Evolutionary conservation across 1,140 invertebrate species (phyloP).

Genomic region (Neodiprion lecontei): DNA sequence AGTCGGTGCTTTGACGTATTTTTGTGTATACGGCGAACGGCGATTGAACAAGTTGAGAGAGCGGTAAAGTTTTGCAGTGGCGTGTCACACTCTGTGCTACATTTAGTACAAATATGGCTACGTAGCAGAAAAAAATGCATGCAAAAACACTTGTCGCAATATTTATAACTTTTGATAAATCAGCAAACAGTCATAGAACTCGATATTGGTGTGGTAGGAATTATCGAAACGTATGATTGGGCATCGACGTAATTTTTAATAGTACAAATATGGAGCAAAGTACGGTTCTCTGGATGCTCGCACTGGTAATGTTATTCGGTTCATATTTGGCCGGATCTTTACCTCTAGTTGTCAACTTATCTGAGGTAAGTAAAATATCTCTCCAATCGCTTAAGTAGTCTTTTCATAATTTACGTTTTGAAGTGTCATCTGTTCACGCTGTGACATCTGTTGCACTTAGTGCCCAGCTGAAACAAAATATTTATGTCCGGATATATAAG

Average conservation of each 20-base stretch:
- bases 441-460: not conserved
- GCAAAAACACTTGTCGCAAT: conserved; percentile 3
- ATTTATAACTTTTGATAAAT: not conserved
- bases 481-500: not conserved
- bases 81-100: not conserved
- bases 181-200: not conserved
- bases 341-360: conserved; percentile 90
- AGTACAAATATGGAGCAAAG: conserved; percentile 80
- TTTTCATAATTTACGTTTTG: not conserved
- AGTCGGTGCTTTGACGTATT: too few relatives aligned
- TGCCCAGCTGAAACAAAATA: not conserved
- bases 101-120: conserved; percentile 21
- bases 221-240: not conserved
- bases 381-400: conserved; percentile 13
- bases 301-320: conserved; percentile 92
- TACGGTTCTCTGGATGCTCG: conserved; percentile 79
- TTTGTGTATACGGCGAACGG: too few relatives aligned
- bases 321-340: conserved; percentile 94
- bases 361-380: conserved; percentile 76
- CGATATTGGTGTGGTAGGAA: not conserved
- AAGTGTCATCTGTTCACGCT: not conserved
- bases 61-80: not conserved
- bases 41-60: too few relatives aligned
- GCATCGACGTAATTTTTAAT: not conserved
- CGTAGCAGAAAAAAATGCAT: conserved; percentile 19